phyloP scores from a whole-genome alignment of 2,888 invertebrate genomes.

The Balanococcus diminutus region DNA sequence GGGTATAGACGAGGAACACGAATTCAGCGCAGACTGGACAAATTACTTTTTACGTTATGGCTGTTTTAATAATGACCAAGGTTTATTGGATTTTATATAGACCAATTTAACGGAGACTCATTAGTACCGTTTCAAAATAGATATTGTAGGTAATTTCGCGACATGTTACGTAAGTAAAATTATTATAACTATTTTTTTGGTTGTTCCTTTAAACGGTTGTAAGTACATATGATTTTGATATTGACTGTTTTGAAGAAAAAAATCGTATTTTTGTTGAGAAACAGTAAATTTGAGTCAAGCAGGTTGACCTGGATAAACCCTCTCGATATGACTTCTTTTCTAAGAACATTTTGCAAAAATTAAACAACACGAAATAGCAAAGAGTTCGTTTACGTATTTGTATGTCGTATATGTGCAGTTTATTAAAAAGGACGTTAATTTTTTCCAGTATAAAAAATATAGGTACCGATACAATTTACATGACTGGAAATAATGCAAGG shows the following conservation, averaged over 20 bases:
- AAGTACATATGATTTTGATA: neutral
- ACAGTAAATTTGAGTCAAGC: too few species aligned
- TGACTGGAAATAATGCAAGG: conserved; percentile 35
- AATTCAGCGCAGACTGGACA: neutral
- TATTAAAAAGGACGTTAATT: neutral
- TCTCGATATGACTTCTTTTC: neutral
- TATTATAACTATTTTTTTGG: neutral
- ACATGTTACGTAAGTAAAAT: neutral
- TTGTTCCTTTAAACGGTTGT: neutral
- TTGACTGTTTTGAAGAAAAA: too few species aligned
- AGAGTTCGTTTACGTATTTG: too few species aligned
- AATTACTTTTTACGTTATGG: neutral
- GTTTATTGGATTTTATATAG: neutral
- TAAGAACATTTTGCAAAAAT: too few species aligned
- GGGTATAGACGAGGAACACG: neutral
- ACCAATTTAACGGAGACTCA: neutral
- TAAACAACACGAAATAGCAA: too few species aligned
- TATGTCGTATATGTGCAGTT: neutral
- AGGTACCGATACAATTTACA: neutral
- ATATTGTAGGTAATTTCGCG: neutral
- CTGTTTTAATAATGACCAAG: neutral
- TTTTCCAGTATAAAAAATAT: neutral
- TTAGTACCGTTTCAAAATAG: neutral
- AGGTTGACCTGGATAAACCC: too few species aligned
- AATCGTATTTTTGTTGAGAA: too few species aligned